These are phyloP conservation scores for Mobula birostris DNA, from an alignment of 2,113 vertebrate species.

Conservation along the genomic window DNA sequence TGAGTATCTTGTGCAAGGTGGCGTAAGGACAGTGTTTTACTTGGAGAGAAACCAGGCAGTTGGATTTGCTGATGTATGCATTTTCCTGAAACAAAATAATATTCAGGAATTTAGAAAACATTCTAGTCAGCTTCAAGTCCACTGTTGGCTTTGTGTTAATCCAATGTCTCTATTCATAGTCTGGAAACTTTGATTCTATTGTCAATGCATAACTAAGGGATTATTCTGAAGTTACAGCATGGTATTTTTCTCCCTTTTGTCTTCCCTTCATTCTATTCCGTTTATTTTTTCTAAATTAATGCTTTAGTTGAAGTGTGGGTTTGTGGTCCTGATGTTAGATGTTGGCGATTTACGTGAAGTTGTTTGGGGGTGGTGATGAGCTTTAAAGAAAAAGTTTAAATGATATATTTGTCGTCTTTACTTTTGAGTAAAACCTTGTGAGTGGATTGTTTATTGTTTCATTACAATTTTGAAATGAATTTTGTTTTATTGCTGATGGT, in stretches of 20 bases:
- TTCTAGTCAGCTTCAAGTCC: background rate
- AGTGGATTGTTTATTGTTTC: too few relatives aligned
- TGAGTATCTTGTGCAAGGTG: background rate
- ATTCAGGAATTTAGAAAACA: slow-evolving; percentile 11
- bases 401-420: too few relatives aligned
- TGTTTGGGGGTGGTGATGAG: background rate
- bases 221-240: background rate
- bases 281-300: background rate
- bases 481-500: too few relatives aligned
- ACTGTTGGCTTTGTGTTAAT: background rate
- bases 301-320: background rate
- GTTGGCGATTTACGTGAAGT: background rate
- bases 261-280: too few relatives aligned
- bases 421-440: too few relatives aligned
- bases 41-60: background rate
- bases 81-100: background rate
- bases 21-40: background rate
- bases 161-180: background rate
- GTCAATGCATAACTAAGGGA: background rate
- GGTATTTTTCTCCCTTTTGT: background rate
- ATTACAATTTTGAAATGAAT: too few relatives aligned
- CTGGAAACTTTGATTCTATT: background rate
- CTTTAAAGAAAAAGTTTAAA: background rate
- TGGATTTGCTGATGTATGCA: background rate
- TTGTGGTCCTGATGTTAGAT: background rate